A percentile compares a stretch with the other conserved stretches of the same genome.
phyloP scores from a whole-genome alignment of 1,140 invertebrate species.

The Penaeus indicus region DNA sequence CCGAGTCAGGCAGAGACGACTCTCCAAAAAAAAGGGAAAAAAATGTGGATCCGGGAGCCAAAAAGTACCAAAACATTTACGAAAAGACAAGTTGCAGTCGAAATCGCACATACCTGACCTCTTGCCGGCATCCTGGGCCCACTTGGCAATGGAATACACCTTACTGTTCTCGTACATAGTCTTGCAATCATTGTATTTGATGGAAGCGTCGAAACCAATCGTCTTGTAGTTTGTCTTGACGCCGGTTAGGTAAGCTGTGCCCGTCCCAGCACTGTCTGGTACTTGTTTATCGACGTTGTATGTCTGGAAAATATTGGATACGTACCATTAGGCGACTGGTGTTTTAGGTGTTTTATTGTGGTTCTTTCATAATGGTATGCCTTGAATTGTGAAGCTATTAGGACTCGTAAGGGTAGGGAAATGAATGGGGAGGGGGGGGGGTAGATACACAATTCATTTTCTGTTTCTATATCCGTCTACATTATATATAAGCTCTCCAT shows the following conservation, averaged over 20 bases:
- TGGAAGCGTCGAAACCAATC: conserved; percentile 54
- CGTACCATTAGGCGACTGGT: no score
- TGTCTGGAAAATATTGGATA: conserved; percentile 75
- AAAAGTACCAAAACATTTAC: background rate
- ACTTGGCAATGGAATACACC: conserved; percentile 63
- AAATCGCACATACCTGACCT: conserved; percentile 48
- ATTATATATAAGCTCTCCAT: no score
- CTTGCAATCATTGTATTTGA: conserved; percentile 50
- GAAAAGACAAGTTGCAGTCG: background rate
- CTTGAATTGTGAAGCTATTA: no score
- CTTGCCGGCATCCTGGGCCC: conserved; percentile 63
- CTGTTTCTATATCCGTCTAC: no score
- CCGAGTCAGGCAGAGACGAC: no score
- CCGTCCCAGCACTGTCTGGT: conserved; percentile 89
- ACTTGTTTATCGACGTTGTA: conserved; percentile 90
- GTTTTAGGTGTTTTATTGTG: no score
- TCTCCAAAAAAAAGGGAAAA: no score
- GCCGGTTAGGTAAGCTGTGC: conserved; percentile 87
- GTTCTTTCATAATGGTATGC: no score
- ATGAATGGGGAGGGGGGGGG: no score
- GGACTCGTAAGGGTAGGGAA: no score
- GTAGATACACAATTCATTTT: no score
- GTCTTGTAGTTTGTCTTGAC: conserved; percentile 76
- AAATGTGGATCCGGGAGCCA: no score
- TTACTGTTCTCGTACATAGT: conserved; percentile 47